phyloP scores from a whole-genome alignment of 2,888 invertebrate genomes.

The Nomada ferruginata region DNA sequence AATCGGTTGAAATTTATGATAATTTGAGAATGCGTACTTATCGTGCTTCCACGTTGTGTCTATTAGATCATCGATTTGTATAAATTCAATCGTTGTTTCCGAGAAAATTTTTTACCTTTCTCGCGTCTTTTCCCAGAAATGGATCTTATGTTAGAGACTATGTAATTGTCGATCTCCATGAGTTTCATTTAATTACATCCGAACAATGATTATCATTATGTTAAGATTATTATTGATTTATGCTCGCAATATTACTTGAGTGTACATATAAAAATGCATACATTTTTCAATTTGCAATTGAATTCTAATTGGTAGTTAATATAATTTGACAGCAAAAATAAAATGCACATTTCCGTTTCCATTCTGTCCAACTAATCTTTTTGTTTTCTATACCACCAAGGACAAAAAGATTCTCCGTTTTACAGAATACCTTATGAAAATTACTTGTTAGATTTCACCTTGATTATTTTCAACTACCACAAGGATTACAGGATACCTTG shows the following conservation, averaged over 20 bases:
- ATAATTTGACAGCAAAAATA: conserved; percentile 1
- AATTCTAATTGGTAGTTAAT: background rate
- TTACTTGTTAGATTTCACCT: conserved; percentile 44
- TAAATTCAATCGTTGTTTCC: background rate
- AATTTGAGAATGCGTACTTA: background rate
- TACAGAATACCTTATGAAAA: conserved; percentile 43
- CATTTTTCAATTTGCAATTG: background rate
- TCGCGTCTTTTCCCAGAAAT: conserved; percentile 6
- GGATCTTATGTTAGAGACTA: background rate
- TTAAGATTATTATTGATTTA: too few relatives aligned
- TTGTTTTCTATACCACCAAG: conserved; percentile 36
- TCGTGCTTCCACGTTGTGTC: background rate
- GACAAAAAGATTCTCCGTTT: conserved; percentile 37
- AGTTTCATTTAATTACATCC: background rate
- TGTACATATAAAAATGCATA: background rate
- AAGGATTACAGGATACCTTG: conserved; percentile 29
- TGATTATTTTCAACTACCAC: conserved; percentile 52
- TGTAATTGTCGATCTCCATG: background rate
- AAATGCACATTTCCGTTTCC: conserved; percentile 9
- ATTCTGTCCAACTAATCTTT: conserved; percentile 19
- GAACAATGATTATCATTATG: background rate
- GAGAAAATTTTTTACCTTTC: conserved; percentile 5
- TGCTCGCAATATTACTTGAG: background rate
- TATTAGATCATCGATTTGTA: conserved; percentile 13
- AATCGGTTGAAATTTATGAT: background rate